phyloP scores from a whole-genome alignment of 37 sponge, comb jelly and placozoan species.

The Crambe crambe region DNA sequence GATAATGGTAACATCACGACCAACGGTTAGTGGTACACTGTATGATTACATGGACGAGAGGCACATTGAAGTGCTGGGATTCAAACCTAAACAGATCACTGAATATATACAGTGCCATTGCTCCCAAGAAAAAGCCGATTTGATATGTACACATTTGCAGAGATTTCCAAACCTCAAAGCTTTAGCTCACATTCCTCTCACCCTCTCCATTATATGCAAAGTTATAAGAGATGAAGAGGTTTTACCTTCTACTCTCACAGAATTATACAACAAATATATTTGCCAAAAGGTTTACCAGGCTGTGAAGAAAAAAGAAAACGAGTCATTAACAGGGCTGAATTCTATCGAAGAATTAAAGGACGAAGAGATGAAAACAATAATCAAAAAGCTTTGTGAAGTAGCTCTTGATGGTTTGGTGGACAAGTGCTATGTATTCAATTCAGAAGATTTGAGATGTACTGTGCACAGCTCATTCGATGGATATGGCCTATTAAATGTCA shows the following conservation, averaged over 20 bases:
- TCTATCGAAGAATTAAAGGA: background rate
- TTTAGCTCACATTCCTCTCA: conserved; percentile 45
- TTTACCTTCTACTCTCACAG: conserved; percentile 27
- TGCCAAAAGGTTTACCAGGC: conserved; percentile 14
- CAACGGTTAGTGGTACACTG: conserved; percentile 16
- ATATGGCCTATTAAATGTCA: conserved; percentile 4
- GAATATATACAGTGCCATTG: conserved; percentile 3
- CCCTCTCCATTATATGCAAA: conserved; percentile 31
- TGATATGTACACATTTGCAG: conserved; percentile 16
- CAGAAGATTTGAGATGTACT: background rate
- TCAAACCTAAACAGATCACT: background rate
- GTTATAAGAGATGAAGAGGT: background rate
- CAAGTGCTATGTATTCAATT: conserved; percentile 11
- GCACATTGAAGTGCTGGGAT: conserved; percentile 38
- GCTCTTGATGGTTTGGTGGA: conserved; percentile 39
- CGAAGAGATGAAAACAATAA: background rate
- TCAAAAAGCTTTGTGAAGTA: conserved; percentile 2
- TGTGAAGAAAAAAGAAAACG: background rate
- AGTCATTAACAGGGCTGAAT: background rate
- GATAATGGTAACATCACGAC: conserved; percentile 39
- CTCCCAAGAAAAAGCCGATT: background rate
- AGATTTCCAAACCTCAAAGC: conserved; percentile 35
- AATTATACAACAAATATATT: conserved; percentile 27
- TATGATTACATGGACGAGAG: conserved; percentile 33
- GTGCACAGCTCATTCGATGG: background rate